Conservation (phyloP, 2,797 vertebrate genomes). For the Anabacerthia variegaticeps region DNA sequence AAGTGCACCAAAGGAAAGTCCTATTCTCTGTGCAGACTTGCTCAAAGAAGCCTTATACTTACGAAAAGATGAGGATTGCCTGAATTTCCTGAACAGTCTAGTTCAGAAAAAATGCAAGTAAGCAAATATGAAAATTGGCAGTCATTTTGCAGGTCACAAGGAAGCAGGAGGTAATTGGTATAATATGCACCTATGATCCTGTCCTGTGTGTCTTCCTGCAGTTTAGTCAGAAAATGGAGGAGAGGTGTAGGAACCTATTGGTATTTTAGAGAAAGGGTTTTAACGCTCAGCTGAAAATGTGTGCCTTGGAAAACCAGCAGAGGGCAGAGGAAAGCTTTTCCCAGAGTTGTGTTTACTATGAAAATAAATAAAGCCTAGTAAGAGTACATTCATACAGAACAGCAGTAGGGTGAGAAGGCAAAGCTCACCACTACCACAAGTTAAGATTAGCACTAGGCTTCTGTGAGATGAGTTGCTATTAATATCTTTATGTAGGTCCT, state of each 20-base stretch:
- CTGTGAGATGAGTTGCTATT: background rate
- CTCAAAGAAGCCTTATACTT: background rate
- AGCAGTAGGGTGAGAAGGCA: background rate
- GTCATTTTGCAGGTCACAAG: background rate
- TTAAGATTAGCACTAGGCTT: background rate
- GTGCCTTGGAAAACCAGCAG: slow-evolving; percentile 4
- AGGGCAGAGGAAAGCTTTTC: slow-evolving; percentile 3
- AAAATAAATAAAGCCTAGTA: background rate
- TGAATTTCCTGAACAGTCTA: background rate
- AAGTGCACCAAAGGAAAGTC: background rate
- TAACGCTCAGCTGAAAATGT: background rate
- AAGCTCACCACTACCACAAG: background rate
- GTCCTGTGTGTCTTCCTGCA: background rate
- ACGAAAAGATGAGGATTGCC: background rate
- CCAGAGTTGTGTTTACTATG: background rate
- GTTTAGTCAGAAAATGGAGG: background rate
- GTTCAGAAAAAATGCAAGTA: background rate
- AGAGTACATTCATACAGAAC: background rate
- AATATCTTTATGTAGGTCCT: background rate
- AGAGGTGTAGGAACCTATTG: background rate
- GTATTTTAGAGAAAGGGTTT: background rate
- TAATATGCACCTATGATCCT: background rate
- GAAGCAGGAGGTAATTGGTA: background rate
- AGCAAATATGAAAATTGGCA: background rate
- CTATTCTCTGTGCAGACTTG: background rate